phyloP scores from a whole-genome alignment of 2,888 invertebrate species.

The Drosophila siamana region DNA sequence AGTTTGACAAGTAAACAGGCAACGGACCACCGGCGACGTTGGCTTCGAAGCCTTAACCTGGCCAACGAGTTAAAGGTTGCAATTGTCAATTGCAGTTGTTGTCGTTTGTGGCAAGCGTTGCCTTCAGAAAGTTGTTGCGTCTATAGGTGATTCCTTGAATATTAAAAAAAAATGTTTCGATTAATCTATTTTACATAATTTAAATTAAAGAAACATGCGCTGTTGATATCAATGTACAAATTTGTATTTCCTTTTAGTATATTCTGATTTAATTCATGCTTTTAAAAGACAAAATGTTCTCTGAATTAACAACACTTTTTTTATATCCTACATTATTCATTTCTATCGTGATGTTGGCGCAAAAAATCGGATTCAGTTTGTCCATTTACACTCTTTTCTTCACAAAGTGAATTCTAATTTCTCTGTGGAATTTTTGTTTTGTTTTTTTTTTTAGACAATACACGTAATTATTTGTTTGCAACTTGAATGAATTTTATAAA shows the following conservation, averaged over 20 bases:
- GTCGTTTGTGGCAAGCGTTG: not conserved
- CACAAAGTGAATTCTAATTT: slow-evolving; percentile 33
- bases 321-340: not conserved
- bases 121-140: not conserved
- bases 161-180: too few relatives aligned
- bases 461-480: slow-evolving; percentile 67
- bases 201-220: too few relatives aligned
- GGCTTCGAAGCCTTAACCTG: slow-evolving; percentile 17
- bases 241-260: too few relatives aligned
- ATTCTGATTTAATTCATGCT: too few relatives aligned
- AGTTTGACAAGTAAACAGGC: slow-evolving; percentile 46
- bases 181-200: too few relatives aligned
- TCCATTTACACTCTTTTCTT: slow-evolving; percentile 31
- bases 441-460: slow-evolving; percentile 51
- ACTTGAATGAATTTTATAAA: slow-evolving; percentile 76
- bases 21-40: slow-evolving; percentile 55
- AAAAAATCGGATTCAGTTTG: slow-evolving; percentile 6
- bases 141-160: not conserved
- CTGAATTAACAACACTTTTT: too few relatives aligned
- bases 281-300: too few relatives aligned
- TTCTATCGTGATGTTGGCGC: not conserved
- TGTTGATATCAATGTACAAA: too few relatives aligned
- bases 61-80: slow-evolving; percentile 28
- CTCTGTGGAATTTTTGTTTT: slow-evolving; percentile 1
- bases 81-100: not conserved